Percentiles rank a stretch among this genome's conserved stretches.
phyloP scores from a whole-genome alignment of 2,888 invertebrate species.

The Oxytorus armatus region DNA sequence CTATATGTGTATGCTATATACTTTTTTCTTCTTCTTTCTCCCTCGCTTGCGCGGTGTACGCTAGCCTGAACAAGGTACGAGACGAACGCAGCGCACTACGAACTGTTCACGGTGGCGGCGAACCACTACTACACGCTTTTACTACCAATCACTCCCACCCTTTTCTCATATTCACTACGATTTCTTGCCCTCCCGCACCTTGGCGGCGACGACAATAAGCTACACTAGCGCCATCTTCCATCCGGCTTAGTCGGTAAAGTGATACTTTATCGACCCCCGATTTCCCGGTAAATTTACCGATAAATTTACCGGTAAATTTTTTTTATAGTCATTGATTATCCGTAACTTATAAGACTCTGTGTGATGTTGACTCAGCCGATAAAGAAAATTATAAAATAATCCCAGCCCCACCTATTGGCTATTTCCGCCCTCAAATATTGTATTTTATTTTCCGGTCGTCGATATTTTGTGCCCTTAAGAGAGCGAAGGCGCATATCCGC shows the following conservation, averaged over 20 bases:
- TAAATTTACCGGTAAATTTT: background rate
- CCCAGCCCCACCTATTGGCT: no score
- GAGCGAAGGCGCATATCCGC: no score
- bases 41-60: conserved; percentile 25
- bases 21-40: conserved; percentile 9
- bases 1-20: conserved; percentile 25
- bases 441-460: no score
- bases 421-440: no score
- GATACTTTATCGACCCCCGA: no score
- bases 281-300: conserved; percentile 38
- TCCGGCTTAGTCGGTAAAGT: no score
- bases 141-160: conserved; percentile 52
- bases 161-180: background rate
- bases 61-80: conserved; percentile 53
- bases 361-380: no score
- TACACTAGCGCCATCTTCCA: conserved; percentile 15
- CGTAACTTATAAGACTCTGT: no score
- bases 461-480: no score
- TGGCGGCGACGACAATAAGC: no score
- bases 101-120: conserved; percentile 52
- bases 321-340: no score
- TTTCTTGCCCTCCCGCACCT: conserved; percentile 25
- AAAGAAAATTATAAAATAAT: no score
- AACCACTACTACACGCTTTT: conserved; percentile 49
- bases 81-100: conserved; percentile 68